Base-by-base conservation (phyloP, 1,140 invertebrate genomes). In the Protaetia brevitarsis region DNA sequence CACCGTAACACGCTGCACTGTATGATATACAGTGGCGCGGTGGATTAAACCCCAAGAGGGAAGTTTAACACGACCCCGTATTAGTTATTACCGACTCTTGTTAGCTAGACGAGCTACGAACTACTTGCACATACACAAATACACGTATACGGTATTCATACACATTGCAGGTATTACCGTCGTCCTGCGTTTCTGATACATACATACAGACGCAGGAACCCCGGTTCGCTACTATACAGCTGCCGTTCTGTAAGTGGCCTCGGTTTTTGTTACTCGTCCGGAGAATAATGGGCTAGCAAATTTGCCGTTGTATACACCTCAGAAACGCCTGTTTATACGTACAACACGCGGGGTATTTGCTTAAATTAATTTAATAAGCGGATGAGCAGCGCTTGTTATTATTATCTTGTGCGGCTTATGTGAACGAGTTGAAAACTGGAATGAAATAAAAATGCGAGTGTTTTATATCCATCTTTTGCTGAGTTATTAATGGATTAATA, bases 21-120 rank as follows among this genome's bases (percentile, higher is more conserved):
- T n/a, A 70, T 70, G 69, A 70, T 70, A 70, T 70, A 70, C 69
- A 51, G 41, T 51, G 41, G 69, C 66, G n/a, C n/a, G 64, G 69
- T 37, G 67, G 65, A 68, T 68, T 70, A 70, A 70, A 70, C 64
- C 69, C 69, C 66, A 68, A 68, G 69, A 63, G 69, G 60, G 65
- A 64, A 70, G 67, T 70, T 70, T 68, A 70, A 70, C 69, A 70
- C 69, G 67, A 68, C 69, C 69, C 67, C 51, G 69, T 70, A 70
- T 70, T 70, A 70, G 67, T 70, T 70, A 70, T 70, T 70, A 70
- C 67, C 64, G 56, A 68, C 67, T 68, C 34, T 51, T 57, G 63
- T 68, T 68, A 63, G 61, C 60, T 70, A 61, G 69, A 70, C 62
- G 66, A 64, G 67, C 41, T 51, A 8, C 11, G 30, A 27, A 70